A percentile compares a stretch with the other conserved stretches of the same genome.
Conservation (phyloP, 2,888 invertebrate genomes). For the Cacoxenus indagator region DNA sequence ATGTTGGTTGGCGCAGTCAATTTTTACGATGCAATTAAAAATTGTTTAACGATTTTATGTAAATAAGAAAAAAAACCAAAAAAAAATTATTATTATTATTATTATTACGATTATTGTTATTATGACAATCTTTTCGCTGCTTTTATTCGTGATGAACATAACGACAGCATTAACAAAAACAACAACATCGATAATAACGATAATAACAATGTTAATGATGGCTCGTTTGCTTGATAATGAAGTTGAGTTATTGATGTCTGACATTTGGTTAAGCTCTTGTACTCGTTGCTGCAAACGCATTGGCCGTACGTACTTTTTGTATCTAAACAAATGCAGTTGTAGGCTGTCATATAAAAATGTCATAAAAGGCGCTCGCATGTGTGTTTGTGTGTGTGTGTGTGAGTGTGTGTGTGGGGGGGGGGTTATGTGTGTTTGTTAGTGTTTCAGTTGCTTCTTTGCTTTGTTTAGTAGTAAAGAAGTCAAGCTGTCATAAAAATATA, state of each 20-base stretch:
- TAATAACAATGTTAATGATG: constrained; percentile 4
- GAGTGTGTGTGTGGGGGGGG: no score
- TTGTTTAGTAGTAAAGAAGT: not conserved
- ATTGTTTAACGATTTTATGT: constrained; percentile 56
- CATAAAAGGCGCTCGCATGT: not conserved
- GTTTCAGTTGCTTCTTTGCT: not conserved
- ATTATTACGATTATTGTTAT: constrained; percentile 6
- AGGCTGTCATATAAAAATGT: not conserved
- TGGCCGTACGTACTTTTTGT: not conserved
- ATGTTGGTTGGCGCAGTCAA: constrained; percentile 19
- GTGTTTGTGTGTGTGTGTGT: not conserved
- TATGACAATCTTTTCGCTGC: not conserved
- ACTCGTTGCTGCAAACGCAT: not conserved
- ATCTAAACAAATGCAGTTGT: not conserved
- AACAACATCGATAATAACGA: not conserved
- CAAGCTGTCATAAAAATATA: not conserved
- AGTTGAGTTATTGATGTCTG: constrained; percentile 12
- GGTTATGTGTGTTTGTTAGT: no score
- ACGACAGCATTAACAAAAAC: not conserved
- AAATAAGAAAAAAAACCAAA: constrained; percentile 51
- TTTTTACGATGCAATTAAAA: constrained; percentile 59
- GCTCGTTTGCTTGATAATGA: not conserved
- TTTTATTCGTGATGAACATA: not conserved
- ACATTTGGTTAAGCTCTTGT: constrained; percentile 4
- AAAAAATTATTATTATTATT: not conserved